These are phyloP conservation scores for Alethe castanea DNA, from an alignment of 2,113 vertebrate genomes.

Conservation along the genomic window DNA sequence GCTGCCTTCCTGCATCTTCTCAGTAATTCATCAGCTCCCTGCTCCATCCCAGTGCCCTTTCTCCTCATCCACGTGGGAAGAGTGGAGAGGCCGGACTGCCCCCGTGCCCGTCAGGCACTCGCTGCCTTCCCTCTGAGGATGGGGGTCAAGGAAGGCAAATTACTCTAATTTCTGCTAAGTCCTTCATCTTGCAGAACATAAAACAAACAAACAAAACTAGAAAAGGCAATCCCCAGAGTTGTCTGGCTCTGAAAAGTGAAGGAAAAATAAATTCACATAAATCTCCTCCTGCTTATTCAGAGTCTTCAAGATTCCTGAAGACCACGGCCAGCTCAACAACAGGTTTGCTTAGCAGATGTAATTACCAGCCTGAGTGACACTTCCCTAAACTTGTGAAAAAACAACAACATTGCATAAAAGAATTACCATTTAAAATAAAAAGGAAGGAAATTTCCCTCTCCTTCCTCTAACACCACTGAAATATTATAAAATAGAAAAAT, in stretches of 20 bases:
- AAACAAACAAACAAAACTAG: not conserved
- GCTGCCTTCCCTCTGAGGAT: not conserved
- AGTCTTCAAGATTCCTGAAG: not conserved
- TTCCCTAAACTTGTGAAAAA: slow-evolving; percentile 1
- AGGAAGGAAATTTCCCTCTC: not conserved
- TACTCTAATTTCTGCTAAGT: not conserved
- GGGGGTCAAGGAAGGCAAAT: slow-evolving; percentile 7
- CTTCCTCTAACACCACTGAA: not conserved
- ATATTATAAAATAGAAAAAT: not conserved
- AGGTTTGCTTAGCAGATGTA: slow-evolving; percentile 34
- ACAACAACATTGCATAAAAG: not conserved
- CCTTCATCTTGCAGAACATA: not conserved
- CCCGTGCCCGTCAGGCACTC: not conserved
- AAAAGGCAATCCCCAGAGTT: not conserved
- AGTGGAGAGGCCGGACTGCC: not conserved
- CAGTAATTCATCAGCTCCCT: slow-evolving; percentile 81
- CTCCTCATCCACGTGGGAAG: not conserved
- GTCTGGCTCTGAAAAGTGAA: not conserved
- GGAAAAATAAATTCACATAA: not conserved
- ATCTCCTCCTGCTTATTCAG: not conserved
- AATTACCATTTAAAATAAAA: not conserved
- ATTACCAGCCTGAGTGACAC: not conserved
- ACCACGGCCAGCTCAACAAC: not conserved
- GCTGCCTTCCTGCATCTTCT: slow-evolving; percentile 82
- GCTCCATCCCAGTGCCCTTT: not conserved